phyloP scores from a whole-genome alignment of 2,888 invertebrate genomes.

The Stenichneumon culpator region DNA sequence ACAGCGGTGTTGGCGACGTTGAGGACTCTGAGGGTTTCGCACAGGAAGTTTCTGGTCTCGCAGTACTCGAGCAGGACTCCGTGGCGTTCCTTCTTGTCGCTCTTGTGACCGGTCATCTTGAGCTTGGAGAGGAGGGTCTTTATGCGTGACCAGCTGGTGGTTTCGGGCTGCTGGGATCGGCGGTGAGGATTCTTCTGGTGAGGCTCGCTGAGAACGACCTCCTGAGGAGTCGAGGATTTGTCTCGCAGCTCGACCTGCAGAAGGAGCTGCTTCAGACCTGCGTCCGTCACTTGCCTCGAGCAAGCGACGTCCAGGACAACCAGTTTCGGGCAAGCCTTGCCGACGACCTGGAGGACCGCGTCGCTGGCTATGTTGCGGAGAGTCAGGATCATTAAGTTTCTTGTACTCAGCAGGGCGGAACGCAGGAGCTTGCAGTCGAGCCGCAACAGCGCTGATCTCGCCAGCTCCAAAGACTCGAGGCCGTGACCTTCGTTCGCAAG shows the following conservation, averaged over 20 bases:
- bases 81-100: conserved; percentile 74
- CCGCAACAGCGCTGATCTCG: conserved; percentile 83
- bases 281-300: conserved; percentile 84
- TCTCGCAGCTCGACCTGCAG: conserved; percentile 83
- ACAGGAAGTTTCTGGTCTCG: conserved; percentile 83
- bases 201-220: neutral
- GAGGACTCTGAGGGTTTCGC: conserved; percentile 82
- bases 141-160: conserved; percentile 81
- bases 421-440: conserved; percentile 83
- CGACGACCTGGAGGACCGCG: conserved; percentile 83
- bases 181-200: conserved; percentile 1
- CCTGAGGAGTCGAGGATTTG: conserved; percentile 70
- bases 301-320: conserved; percentile 83
- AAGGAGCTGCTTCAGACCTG: conserved; percentile 83
- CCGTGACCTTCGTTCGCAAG: conserved; percentile 83
- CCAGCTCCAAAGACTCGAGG: conserved; percentile 82
- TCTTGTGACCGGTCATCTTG: conserved; percentile 70
- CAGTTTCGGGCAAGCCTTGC: conserved; percentile 83
- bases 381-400: conserved; percentile 81
- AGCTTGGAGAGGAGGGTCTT: conserved; percentile 78
- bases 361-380: conserved; percentile 85
- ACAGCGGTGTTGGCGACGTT: conserved; percentile 84
- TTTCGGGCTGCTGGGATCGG: conserved; percentile 63
- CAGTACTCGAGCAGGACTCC: conserved; percentile 82
- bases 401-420: conserved; percentile 82